Conservation (phyloP, 2,113 vertebrate genomes). For the Prionailurus bengalensis region DNA sequence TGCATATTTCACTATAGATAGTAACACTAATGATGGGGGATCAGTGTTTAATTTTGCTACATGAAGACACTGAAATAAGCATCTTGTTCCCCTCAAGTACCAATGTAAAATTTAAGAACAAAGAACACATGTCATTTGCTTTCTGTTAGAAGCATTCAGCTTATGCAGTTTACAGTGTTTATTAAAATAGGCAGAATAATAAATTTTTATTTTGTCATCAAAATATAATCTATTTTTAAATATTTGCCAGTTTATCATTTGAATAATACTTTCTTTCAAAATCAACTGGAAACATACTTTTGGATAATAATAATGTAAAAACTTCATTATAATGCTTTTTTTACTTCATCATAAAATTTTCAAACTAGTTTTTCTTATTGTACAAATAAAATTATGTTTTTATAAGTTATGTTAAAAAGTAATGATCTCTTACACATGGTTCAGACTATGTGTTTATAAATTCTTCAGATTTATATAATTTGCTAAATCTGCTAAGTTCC, state of each 20-base stretch:
- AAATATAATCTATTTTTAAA: slow-evolving; percentile 68
- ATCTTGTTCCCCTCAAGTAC: not conserved
- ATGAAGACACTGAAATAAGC: slow-evolving; percentile 15
- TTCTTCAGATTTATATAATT: slow-evolving; percentile 62
- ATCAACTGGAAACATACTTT: slow-evolving; percentile 34
- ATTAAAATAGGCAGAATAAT: slow-evolving; percentile 10
- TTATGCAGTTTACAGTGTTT: not conserved
- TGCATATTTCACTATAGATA: not conserved
- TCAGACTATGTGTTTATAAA: slow-evolving; percentile 64
- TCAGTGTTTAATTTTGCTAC: not conserved
- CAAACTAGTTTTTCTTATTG: slow-evolving; percentile 15
- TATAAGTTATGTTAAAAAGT: slow-evolving; percentile 34
- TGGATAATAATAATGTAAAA: not conserved
- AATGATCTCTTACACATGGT: slow-evolving; percentile 67
- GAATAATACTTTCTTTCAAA: slow-evolving; percentile 52
- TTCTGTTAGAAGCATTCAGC: slow-evolving; percentile 21
- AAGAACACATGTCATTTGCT: not conserved
- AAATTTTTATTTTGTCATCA: slow-evolving; percentile 22
- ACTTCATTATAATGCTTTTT: slow-evolving; percentile 15
- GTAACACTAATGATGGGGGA: not conserved
- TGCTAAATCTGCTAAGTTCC: slow-evolving; percentile 42
- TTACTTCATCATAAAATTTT: slow-evolving; percentile 19
- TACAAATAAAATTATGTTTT: slow-evolving; percentile 49
- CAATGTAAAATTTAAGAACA: slow-evolving; percentile 35
- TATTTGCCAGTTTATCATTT: slow-evolving; percentile 35